phyloP scores from a whole-genome alignment of 2,888 invertebrate species.

The Copidosoma aretas region DNA sequence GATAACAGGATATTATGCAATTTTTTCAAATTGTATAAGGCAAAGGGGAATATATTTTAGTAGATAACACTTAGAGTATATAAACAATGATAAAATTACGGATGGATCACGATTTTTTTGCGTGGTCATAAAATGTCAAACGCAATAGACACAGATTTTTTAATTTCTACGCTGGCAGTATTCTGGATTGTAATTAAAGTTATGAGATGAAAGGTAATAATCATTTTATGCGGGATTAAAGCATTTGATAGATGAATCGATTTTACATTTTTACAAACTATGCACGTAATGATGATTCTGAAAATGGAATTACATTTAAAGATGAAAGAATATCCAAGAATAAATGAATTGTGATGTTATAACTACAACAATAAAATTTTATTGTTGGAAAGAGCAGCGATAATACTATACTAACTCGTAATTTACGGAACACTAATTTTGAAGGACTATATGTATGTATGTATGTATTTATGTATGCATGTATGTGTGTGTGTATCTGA shows the following conservation, averaged over 20 bases:
- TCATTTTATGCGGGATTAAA: no score
- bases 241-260: no score
- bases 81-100: not conserved
- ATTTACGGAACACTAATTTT: conserved; percentile 16
- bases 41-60: not conserved
- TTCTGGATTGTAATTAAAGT: no score
- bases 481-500: conserved; percentile 8
- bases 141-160: no score
- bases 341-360: not conserved
- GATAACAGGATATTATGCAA: conserved; percentile 35
- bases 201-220: no score
- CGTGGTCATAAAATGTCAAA: no score
- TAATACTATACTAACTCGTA: not conserved
- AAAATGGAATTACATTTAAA: no score
- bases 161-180: no score
- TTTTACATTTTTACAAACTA: no score
- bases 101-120: not conserved
- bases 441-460: conserved; percentile 12
- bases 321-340: no score
- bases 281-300: no score
- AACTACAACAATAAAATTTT: conserved; percentile 26
- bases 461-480: no score
- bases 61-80: not conserved
- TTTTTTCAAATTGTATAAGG: conserved; percentile 14
- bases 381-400: conserved; percentile 8